Base-by-base conservation (phyloP, 2,888 invertebrate species). In the Pedicia rivosa region DNA sequence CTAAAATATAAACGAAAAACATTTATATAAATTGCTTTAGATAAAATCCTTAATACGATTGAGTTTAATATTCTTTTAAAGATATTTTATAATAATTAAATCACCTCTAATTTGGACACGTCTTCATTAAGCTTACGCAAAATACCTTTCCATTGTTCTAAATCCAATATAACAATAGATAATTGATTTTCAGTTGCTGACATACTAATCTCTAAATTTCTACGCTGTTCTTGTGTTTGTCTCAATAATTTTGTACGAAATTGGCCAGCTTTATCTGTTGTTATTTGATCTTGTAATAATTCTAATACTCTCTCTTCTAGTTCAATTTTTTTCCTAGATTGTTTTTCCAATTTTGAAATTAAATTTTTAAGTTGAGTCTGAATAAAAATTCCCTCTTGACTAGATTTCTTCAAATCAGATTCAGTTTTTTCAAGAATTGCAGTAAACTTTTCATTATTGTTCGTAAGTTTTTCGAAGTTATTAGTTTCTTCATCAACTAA, bases 261-360 rank as follows among this genome's bases (percentile, higher is more conserved):
- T 53, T 72, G 58, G 4, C 74, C 70, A 0, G 75, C 72, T 49
- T 80, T 81, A 47, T 79, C 76, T 29, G 74, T 72, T 5, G 74
- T 66, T 5, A 77, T 53, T 48, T 77, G 74, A 9, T 77, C 74
- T 48, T 80, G 77, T 2, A 82, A 59, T 40, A 71, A 66, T 14
- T 57, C 52, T 5, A 81, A 50, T 20, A 81, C 72, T 30, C 68
- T 60, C 40, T 77, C 74, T 52, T 86, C 83, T 32, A 77, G 43
- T 27, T 64, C 59, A 10, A 64, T 48, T 51, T 77, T 80, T 32
- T 63, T 59, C n/a, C 56, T 58, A 1, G 49, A 46, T 34, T 69
- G 59, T 40, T 65, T 68, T 10, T 75, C 72, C 5, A 68, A 50
- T 32, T 66, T 64, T 13, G 42, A 44, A 14, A 54, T 51, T 2